Evolutionary conservation across 2,113 vertebrate species (phyloP).

Genomic region (Dinomys branickii): DNA sequence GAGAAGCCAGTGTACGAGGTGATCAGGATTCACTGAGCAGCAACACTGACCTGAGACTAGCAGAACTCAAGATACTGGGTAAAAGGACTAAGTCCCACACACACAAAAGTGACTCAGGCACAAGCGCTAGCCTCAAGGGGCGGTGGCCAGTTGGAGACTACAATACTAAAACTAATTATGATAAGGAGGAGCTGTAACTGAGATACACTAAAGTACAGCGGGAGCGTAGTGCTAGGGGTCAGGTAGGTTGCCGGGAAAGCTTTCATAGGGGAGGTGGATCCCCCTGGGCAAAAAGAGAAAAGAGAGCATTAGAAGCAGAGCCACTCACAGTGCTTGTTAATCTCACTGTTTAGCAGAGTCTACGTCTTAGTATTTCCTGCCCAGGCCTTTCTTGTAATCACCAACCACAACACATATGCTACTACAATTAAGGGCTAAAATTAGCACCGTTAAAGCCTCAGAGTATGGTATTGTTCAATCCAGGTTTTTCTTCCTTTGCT

Average conservation of each 20-base stretch:
- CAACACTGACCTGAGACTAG: neutral
- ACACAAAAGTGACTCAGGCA: neutral
- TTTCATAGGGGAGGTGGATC: neutral
- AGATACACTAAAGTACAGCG: neutral
- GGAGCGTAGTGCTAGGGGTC: neutral
- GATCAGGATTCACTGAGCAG: neutral
- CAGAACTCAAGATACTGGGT: neutral
- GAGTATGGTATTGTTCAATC: neutral
- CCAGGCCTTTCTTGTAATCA: neutral
- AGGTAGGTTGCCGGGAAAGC: neutral
- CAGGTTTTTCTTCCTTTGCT: neutral
- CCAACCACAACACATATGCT: constrained; percentile 40
- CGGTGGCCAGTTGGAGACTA: neutral
- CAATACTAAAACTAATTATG: neutral
- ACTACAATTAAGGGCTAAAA: constrained; percentile 19
- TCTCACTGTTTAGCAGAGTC: constrained; percentile 7
- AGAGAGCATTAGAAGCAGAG: neutral
- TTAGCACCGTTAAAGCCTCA: neutral
- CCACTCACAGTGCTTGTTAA: neutral
- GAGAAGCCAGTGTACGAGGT: neutral
- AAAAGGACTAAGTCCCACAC: neutral
- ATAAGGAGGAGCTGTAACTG: neutral
- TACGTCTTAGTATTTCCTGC: constrained; percentile 53
- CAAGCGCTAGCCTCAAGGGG: neutral
- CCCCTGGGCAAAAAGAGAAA: neutral